Evolutionary conservation across 1,140 invertebrate genomes (phyloP).

Genomic region (Nasonia giraulti): DNA sequence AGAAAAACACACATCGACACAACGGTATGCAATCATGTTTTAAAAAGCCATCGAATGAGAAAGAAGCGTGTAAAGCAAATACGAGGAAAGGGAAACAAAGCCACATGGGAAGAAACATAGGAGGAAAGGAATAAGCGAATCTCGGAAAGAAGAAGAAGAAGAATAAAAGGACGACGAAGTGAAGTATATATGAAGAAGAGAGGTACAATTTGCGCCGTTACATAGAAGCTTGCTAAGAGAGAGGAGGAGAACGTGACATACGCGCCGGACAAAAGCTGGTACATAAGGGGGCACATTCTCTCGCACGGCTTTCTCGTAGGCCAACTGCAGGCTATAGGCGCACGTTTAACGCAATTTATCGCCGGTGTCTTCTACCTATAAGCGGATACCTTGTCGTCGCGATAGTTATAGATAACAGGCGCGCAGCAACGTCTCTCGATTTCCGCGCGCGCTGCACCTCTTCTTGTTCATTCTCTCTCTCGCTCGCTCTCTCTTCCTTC

Average conservation of each 20-base stretch:
- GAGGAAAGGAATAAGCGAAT: neutral
- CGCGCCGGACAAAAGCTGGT: constrained; percentile 7
- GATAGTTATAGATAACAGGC: constrained; percentile 48
- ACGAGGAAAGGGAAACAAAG: constrained; percentile 19
- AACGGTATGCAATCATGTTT: neutral
- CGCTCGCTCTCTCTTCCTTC: neutral
- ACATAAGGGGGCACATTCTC: neutral
- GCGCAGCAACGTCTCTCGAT: constrained; percentile 19
- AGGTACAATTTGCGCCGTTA: constrained; percentile 44
- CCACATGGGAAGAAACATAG: neutral
- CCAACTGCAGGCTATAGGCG: constrained; percentile 3
- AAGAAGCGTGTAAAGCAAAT: neutral
- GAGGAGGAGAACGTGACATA: neutral
- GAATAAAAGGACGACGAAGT: neutral
- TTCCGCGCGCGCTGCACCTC: neutral
- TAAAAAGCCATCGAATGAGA: neutral
- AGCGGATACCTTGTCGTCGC: constrained; percentile 48
- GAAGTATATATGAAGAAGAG: constrained; percentile 23
- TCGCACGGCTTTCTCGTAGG: neutral
- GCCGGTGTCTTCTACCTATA: constrained; percentile 41
- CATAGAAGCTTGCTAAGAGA: constrained; percentile 2
- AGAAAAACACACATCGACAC: neutral
- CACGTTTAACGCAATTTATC: constrained; percentile 43
- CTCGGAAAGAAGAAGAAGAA: neutral
- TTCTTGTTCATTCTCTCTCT: constrained; percentile 16